Base-by-base conservation (phyloP, 2,888 invertebrate genomes). In the Clunio marinus region DNA sequence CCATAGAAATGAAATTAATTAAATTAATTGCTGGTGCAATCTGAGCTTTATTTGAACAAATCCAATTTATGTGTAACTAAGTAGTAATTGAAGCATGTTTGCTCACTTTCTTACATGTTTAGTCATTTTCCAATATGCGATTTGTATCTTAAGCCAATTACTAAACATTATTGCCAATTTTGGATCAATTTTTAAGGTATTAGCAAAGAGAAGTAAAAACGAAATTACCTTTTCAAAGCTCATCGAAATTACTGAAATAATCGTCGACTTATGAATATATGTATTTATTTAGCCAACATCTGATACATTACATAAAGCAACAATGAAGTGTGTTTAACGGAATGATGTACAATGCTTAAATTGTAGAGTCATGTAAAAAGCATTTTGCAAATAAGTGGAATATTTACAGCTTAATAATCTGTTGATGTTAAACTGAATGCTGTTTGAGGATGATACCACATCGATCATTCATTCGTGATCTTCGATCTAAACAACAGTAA, bases 331-430 rank as follows among this genome's bases (percentile, higher is more conserved):
- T 51, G 8, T 17, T 51, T 51, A 51, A 51, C 51, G 51, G 10
- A 17, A 51, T 51, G 51, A 51, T 51, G 22, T 51, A 51, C 22
- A 22, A 22, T 51, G 51, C n/a, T 8, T 17, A 7, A 22, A 20
- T 51, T 51, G 41, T 41, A 41, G n/a, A 41, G n/a, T 41, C 10
- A 15, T n/a, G 41, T 41, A 17, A n/a, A 51, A n/a, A 51, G 51
- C 51, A 8, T n/a, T n/a, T 51, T 22, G 22, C 51, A 51, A 51
- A 51, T 22, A 51, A 51, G 7, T 13, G 51, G 51, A 51, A 13
- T 17, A 2, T 22, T 51, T 4, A 51, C 51, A n/a, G 8, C 51
- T 4, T 13, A 51, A 51, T 51, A 22, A 17, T 3, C 7, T 51
- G 17, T 17, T 51, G n/a, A n/a, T n/a, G n/a, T n/a, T n/a, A n/a